A percentile compares a stretch with the other conserved stretches of the same genome.
Conservation (phyloP, 2,888 invertebrate genomes). For the Xestia xanthographa region DNA sequence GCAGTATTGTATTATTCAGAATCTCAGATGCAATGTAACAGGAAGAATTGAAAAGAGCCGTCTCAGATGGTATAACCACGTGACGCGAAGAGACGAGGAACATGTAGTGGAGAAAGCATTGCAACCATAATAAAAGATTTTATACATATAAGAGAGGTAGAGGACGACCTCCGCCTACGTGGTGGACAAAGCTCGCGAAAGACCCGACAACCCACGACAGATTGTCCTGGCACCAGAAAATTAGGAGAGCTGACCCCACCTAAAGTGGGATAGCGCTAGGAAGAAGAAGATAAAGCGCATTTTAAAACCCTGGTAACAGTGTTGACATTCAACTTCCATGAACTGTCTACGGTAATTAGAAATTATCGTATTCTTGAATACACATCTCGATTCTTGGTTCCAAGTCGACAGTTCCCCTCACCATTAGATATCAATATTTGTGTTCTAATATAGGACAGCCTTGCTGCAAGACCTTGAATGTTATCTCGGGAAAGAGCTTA, state of each 20-base stretch:
- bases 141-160: too few relatives aligned
- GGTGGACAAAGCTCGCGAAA: too few relatives aligned
- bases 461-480: slow-evolving; percentile 42
- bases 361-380: slow-evolving; percentile 59
- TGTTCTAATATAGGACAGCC: slow-evolving; percentile 44
- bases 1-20: slow-evolving; percentile 1
- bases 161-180: too few relatives aligned
- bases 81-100: too few relatives aligned
- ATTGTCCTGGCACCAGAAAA: too few relatives aligned
- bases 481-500: slow-evolving; percentile 35
- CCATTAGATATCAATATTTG: slow-evolving; percentile 49
- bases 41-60: slow-evolving; percentile 9
- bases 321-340: slow-evolving; percentile 35
- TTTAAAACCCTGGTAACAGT: slow-evolving; percentile 12
- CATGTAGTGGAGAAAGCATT: too few relatives aligned
- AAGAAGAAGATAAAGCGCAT: slow-evolving; percentile 8
- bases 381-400: slow-evolving; percentile 17
- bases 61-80: too few relatives aligned
- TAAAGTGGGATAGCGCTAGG: too few relatives aligned
- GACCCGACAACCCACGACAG: too few relatives aligned
- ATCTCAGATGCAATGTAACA: slow-evolving; percentile 16
- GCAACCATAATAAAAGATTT: too few relatives aligned
- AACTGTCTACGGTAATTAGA: slow-evolving; percentile 55
- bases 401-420: slow-evolving; percentile 32
- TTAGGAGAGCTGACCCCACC: too few relatives aligned